phyloP scores from a whole-genome alignment of 2,113 vertebrate species.

The Manacus vitellinus region DNA sequence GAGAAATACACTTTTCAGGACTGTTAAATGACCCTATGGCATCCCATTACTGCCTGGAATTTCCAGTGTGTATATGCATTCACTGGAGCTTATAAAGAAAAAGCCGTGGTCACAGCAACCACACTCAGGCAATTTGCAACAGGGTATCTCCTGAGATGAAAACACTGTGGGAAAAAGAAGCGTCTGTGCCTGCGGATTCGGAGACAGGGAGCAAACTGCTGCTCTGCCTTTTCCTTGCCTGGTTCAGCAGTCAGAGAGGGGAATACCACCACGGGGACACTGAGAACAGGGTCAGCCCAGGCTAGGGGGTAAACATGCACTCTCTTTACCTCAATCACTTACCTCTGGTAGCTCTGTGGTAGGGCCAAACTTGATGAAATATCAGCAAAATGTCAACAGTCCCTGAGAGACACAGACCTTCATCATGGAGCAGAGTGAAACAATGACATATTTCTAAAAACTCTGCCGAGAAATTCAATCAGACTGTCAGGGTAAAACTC shows the following conservation, averaged over 20 bases:
- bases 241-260: not conserved
- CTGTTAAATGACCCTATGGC: not conserved
- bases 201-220: not conserved
- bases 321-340: not conserved
- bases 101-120: not conserved
- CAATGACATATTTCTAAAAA: conserved; percentile 3
- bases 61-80: not conserved
- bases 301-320: not conserved
- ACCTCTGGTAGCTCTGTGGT: not conserved
- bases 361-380: not conserved
- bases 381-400: conserved; percentile 31
- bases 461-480: not conserved
- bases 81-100: not conserved
- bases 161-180: not conserved
- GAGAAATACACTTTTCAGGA: not conserved
- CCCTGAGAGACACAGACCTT: not conserved
- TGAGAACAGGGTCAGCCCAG: not conserved
- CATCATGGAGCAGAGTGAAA: not conserved
- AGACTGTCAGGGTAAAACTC: not conserved
- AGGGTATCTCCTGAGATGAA: not conserved
- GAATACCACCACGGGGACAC: not conserved
- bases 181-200: not conserved
- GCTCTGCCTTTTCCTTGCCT: not conserved
- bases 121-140: not conserved
- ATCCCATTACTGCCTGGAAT: not conserved